Percentiles rank a stretch among this genome's conserved stretches.
phyloP scores from a whole-genome alignment of 1,140 invertebrate species.

The Zeugodacus cucurbitae region DNA sequence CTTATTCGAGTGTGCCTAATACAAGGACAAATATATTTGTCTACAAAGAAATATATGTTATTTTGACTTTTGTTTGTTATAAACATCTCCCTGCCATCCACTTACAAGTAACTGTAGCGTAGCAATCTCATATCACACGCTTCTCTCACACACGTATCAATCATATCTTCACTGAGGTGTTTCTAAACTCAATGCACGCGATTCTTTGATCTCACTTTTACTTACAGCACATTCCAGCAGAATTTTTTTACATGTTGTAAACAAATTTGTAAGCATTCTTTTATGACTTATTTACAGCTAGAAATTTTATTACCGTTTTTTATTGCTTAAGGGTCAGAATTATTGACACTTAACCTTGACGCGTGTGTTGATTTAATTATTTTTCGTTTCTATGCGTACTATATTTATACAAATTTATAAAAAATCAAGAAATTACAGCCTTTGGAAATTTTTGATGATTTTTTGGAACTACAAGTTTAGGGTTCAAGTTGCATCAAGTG shows the following conservation, averaged over 20 bases:
- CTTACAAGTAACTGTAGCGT: neutral
- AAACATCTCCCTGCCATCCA: neutral
- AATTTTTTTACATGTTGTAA: neutral
- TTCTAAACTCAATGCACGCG: no score
- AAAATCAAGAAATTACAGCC: no score
- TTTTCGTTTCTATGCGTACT: no score
- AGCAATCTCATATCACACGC: neutral
- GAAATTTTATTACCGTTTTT: no score
- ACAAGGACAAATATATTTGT: neutral
- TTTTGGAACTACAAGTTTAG: no score
- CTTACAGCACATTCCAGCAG: neutral
- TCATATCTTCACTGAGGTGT: no score
- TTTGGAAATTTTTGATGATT: no score
- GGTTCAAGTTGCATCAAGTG: no score
- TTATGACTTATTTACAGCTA: neutral
- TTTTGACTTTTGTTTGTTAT: neutral
- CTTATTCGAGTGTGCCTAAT: neutral
- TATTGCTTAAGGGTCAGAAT: neutral
- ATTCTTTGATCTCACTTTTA: neutral
- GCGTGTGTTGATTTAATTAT: no score
- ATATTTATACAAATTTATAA: no score
- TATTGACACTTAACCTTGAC: neutral
- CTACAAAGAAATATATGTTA: no score
- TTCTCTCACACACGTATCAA: no score
- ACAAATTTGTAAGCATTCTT: neutral